Percentiles rank a stretch among this genome's conserved stretches.
These are phyloP conservation scores for Cyanoderma ruficeps DNA, from an alignment of 2,113 vertebrate genomes.

Conservation along the genomic window DNA sequence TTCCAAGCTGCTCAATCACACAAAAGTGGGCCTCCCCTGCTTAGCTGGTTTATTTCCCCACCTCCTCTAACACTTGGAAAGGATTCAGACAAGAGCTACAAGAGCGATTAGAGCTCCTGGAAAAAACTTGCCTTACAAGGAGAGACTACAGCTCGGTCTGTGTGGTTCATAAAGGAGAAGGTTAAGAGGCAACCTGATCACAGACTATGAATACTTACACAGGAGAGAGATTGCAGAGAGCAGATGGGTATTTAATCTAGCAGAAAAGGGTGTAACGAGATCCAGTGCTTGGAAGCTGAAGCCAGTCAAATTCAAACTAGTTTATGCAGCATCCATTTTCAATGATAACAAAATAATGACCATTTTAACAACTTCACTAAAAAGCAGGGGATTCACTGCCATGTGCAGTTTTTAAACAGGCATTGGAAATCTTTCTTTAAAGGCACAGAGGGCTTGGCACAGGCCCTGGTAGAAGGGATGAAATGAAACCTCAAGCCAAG, in stretches of 20 bases:
- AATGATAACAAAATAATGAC: neutral
- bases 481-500: neutral
- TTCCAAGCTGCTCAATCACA: neutral
- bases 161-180: conserved; percentile 43
- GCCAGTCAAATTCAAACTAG: conserved; percentile 25
- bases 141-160: neutral
- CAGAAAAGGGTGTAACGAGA: conserved; percentile 30
- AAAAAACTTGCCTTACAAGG: conserved; percentile 50
- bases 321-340: conserved; percentile 19
- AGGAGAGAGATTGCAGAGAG: neutral
- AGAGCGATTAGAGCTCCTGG: neutral
- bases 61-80: conserved; percentile 21
- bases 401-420: neutral
- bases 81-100: conserved; percentile 30
- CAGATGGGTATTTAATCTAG: conserved; percentile 63
- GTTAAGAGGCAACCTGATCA: conserved; percentile 57
- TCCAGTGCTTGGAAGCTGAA: conserved; percentile 22
- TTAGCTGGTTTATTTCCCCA: conserved; percentile 21
- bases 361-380: conserved; percentile 7
- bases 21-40: neutral
- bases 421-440: neutral
- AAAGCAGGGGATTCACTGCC: neutral
- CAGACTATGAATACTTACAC: conserved; percentile 8
- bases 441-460: neutral
- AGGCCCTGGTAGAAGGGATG: neutral